Base-by-base conservation (phyloP, 2,888 invertebrate species). In the Oscheius sp. region DNA sequence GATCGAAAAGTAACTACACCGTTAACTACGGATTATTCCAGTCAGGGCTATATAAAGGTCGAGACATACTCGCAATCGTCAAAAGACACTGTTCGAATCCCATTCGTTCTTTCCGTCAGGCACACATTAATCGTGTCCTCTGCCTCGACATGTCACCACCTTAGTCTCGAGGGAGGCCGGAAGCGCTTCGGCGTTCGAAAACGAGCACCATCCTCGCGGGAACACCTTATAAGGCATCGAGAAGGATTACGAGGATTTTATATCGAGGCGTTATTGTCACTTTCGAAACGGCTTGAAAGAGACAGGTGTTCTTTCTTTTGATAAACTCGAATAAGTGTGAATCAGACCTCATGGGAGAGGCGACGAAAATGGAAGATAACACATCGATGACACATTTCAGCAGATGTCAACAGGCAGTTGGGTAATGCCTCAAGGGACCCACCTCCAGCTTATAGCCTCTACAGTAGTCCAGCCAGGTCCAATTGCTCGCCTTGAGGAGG, bases 131-230 rank as follows among this genome's bases (percentile, higher is more conserved):
- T 65, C 65, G 65, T 65, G 65, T 65, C 65, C 51, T 49, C 49
- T 56, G 65, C 41, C 59, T 51, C 54, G 56, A 41, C 65, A 65
- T 65, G 65, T 65, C 65, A 56, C 65, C 65, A 65, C 65, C 65
- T 65, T 56, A 45, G 28, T 49, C 65, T 26, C 65, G 30, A 20
- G 33, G 51, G 65, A 38, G 50, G 17, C 41, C 14, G 22, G 24
- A 26, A 20, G 8, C 59, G 41, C 59, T 44, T 41, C 17, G 26
- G 24, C 24, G 28, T 44, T 41, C 59, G 59, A 59, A 59, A 59
- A 59, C 41, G 59, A 59, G 41, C 12, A 8, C n/a, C 59, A 41
- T 26, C 44, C 59, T 59, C 59, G 59, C 41, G 59, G 59, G 59
- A 59, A 59, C 59, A 59, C 59, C 59, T 59, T 9, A 36, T 8